phyloP scores from a whole-genome alignment of 2,888 invertebrate genomes.

The Agonopterix arenella region DNA sequence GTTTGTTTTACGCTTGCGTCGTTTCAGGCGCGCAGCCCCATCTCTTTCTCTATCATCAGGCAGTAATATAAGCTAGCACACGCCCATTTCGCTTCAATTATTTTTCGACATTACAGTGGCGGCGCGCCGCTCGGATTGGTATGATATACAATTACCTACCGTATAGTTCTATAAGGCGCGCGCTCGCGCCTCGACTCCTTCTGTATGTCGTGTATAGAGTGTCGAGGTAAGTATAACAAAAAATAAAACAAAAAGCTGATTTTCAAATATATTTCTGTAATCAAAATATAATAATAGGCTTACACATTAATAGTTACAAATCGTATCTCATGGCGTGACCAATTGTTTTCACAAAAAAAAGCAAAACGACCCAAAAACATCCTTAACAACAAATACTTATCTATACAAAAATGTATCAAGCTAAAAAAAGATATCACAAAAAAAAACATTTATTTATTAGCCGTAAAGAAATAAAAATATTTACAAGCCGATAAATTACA shows the following conservation, averaged over 20 bases:
- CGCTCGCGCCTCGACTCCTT: too few species aligned
- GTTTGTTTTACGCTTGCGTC: too few species aligned
- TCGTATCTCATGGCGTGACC: conserved; percentile 62
- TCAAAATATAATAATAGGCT: conserved; percentile 78
- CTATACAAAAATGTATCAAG: conserved; percentile 10
- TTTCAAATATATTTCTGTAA: conserved; percentile 77
- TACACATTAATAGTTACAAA: conserved; percentile 73
- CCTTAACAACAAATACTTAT: background rate
- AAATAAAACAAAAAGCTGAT: conserved; percentile 44
- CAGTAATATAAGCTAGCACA: too few species aligned
- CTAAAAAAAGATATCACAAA: conserved; percentile 22
- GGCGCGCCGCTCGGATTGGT: too few species aligned
- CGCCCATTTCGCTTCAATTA: too few species aligned
- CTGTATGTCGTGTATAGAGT: too few species aligned
- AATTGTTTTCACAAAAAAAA: conserved; percentile 26
- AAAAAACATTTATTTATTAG: conserved; percentile 13
- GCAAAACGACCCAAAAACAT: conserved; percentile 1
- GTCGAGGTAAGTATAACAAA: background rate
- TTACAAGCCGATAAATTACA: conserved; percentile 49
- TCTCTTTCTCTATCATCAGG: too few species aligned
- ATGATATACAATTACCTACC: too few species aligned
- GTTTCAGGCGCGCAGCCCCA: too few species aligned
- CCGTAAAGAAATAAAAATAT: conserved; percentile 30
- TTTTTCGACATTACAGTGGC: too few species aligned
- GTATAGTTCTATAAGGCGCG: too few species aligned